Percentiles rank a stretch among this genome's conserved stretches.
Evolutionary conservation across 23 tunicate genomes (phyloP).

Genomic region (Ciona savignyi): DNA sequence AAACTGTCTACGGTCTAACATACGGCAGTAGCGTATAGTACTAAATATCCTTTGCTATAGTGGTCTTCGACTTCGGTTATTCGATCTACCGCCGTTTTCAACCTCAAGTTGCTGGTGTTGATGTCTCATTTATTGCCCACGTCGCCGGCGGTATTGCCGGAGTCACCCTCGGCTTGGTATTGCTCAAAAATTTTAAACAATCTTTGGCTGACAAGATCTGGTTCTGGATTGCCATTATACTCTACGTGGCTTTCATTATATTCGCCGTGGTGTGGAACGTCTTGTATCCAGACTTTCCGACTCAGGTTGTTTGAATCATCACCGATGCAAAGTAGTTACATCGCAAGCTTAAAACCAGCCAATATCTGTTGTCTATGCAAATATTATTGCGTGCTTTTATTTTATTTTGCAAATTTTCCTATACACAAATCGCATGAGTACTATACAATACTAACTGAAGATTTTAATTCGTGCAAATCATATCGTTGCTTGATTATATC

Average conservation of each 20-base stretch:
- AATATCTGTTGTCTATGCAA: too few relatives aligned
- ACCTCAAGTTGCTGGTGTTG: conserved; percentile 3
- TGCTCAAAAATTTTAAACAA: conserved; percentile 39
- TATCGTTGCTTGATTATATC: too few relatives aligned
- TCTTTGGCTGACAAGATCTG: conserved; percentile 22
- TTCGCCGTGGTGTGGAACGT: conserved; percentile 40
- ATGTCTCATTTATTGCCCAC: conserved; percentile 39
- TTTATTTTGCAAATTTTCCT: too few relatives aligned
- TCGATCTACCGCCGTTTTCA: conserved; percentile 41
- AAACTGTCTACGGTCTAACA: too few relatives aligned
- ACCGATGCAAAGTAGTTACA: too few relatives aligned
- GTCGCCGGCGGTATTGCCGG: conserved; percentile 48
- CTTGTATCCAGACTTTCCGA: conserved; percentile 15
- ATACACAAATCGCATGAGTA: too few relatives aligned
- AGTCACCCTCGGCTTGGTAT: conserved; percentile 26
- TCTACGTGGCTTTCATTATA: conserved; percentile 15
- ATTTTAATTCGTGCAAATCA: too few relatives aligned
- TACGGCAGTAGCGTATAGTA: too few relatives aligned
- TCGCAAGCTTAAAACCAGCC: too few relatives aligned
- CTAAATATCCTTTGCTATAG: too few relatives aligned
- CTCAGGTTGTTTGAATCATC: neutral
- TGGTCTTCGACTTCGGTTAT: conserved; percentile 44
- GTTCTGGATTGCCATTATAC: conserved; percentile 29
- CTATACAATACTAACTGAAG: too few relatives aligned
- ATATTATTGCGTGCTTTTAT: too few relatives aligned